Base-by-base conservation (phyloP, 23 tunicate species). In the Halocynthia aurantium region DNA sequence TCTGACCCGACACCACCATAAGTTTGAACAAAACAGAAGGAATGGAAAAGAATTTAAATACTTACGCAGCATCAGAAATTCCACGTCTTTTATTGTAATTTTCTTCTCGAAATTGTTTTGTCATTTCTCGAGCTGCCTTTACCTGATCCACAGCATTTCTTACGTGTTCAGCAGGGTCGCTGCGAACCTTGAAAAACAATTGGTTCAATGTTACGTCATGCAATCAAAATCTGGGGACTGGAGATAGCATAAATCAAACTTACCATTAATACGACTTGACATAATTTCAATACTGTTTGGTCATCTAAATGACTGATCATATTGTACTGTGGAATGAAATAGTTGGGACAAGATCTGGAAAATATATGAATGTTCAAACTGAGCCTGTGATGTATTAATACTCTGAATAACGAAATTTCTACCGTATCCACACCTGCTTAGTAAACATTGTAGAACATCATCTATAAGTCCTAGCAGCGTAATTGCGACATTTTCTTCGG, bases 81-180 rank as follows among this genome's bases (percentile, higher is more conserved):
- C 44, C 44, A 31, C 44, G 44, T 74, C 78, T 53, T 56, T 64
- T 12, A 6, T 54, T 55, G 12, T 54, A 56, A 74, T 74, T 74
- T 44, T 76, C 62, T 12, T 82, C 88, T 55, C 79, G 76, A 55
- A 86, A 77, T 52, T 82, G 78, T 53, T 92, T 78, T 10, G 98
- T 92, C 61, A 79, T 55, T 8, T 63, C 75, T 13, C 98, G 69
- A 18, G 98, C 98, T 10, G 85, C 86, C 66, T 92, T 84, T 53
- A 96, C 96, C 55, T 96, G 99, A 62, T 96, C 99, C 6, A 96
- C 88, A 6, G 99, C 99, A 50, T 96, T 96, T 15, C 84, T 78
- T 8, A 96, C 91, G 69, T 96, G 99, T 66, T 96, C 99, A 8
- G 95, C 99, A 13, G 99, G 99, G 65, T 96, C 99, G 57, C 96